Percentiles rank a stretch among this genome's conserved stretches.
Evolutionary conservation across 2,888 invertebrate genomes (phyloP).

Genomic region (Dryobotodes eremita): DNA sequence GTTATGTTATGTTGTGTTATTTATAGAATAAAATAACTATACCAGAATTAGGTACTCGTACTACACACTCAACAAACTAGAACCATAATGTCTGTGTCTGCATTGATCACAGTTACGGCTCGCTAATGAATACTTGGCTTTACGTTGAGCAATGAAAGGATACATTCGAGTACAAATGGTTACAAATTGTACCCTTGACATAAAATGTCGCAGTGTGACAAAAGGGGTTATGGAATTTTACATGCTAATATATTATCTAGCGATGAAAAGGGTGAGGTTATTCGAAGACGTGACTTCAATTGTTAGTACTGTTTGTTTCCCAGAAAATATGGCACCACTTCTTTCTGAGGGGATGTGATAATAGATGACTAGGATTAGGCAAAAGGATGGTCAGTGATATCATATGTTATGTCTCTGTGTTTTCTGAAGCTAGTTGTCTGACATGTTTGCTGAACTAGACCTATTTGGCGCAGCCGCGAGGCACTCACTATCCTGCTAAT

Average conservation of each 20-base stretch:
- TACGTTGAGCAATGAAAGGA: background rate
- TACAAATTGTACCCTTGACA: slow-evolving; percentile 1
- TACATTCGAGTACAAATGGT: slow-evolving; percentile 9
- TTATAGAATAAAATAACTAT: no score
- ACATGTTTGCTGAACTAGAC: no score
- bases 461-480: no score
- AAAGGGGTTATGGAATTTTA: background rate
- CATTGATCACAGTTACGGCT: background rate
- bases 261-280: slow-evolving; percentile 5
- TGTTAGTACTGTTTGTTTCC: background rate
- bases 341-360: background rate
- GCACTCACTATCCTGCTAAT: no score
- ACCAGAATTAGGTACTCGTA: no score
- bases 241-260: no score
- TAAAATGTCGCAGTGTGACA: background rate
- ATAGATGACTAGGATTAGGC: background rate
- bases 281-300: background rate
- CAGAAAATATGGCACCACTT: no score
- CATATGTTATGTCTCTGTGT: background rate
- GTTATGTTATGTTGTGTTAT: no score
- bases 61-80: no score
- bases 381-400: background rate
- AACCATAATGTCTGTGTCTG: background rate
- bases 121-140: background rate
- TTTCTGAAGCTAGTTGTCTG: background rate